phyloP scores from a whole-genome alignment of 2,888 invertebrate genomes.

The Euproctis similis region DNA sequence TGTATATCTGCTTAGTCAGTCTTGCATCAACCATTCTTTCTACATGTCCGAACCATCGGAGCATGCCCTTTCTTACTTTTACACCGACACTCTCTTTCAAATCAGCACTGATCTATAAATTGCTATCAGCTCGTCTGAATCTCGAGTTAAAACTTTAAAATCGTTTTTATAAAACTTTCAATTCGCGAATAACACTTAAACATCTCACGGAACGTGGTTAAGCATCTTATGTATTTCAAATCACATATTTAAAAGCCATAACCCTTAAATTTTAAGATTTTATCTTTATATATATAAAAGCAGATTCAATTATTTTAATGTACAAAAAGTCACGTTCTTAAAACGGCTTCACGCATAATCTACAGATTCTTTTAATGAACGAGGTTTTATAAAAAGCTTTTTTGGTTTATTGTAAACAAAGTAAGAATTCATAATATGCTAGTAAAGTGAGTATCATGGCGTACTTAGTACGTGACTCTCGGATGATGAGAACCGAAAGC shows the following conservation, averaged over 20 bases:
- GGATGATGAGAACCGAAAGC: slow-evolving; percentile 47
- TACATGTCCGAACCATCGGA: too few species aligned
- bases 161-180: too few species aligned
- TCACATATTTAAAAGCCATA: slow-evolving; percentile 24
- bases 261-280: slow-evolving; percentile 31
- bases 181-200: too few species aligned
- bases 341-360: slow-evolving; percentile 56
- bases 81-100: too few species aligned
- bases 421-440: slow-evolving; percentile 58
- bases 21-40: too few species aligned
- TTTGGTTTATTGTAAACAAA: slow-evolving; percentile 65
- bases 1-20: too few species aligned
- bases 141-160: too few species aligned
- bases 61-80: too few species aligned
- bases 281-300: slow-evolving; percentile 30
- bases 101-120: too few species aligned
- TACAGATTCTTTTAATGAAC: slow-evolving; percentile 52
- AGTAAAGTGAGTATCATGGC: slow-evolving; percentile 32
- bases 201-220: slow-evolving; percentile 8
- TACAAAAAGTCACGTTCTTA: slow-evolving; percentile 50
- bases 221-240: slow-evolving; percentile 23
- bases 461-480: slow-evolving; percentile 50
- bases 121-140: too few species aligned
- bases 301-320: slow-evolving; percentile 43
- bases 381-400: slow-evolving; percentile 57